A percentile compares a stretch with the other conserved stretches of the same genome.
These are phyloP conservation scores for Entomobrya multifasciata DNA, from an alignment of 2,888 invertebrate genomes.

Conservation along the genomic window DNA sequence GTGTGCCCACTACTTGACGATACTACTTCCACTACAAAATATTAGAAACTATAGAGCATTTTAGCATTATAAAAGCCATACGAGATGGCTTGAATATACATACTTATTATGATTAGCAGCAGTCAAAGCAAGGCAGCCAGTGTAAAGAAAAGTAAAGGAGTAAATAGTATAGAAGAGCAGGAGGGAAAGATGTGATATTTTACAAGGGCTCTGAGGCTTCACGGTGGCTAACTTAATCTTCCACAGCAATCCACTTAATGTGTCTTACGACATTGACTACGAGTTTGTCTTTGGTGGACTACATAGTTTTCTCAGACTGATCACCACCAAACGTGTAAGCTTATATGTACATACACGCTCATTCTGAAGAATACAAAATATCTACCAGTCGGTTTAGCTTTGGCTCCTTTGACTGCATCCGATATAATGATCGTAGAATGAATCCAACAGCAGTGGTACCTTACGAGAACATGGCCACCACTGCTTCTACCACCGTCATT, in stretches of 20 bases:
- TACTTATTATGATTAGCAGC: background rate
- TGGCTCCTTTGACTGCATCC: background rate
- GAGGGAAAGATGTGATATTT: conserved; percentile 48
- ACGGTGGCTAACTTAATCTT: conserved; percentile 68
- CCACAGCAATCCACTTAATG: conserved; percentile 67
- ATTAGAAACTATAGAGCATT: conserved; percentile 7
- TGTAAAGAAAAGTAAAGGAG: too few relatives aligned
- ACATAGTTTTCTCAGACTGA: conserved; percentile 22
- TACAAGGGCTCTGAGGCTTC: conserved; percentile 67
- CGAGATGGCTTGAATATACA: background rate
- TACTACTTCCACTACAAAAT: too few relatives aligned
- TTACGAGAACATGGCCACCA: background rate
- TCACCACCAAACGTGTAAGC: conserved; percentile 14
- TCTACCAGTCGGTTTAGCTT: conserved; percentile 6
- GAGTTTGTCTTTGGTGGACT: conserved; percentile 49
- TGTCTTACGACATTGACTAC: conserved; percentile 65
- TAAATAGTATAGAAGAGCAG: background rate
- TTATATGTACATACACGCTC: background rate
- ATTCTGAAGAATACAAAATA: background rate
- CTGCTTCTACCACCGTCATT: background rate
- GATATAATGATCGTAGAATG: background rate
- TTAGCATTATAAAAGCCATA: conserved; percentile 33
- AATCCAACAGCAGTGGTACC: background rate
- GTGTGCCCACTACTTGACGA: conserved; percentile 26
- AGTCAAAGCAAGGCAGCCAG: background rate